Base-by-base conservation (phyloP, 2,113 vertebrate genomes). In the Misgurnus anguillicaudatus region DNA sequence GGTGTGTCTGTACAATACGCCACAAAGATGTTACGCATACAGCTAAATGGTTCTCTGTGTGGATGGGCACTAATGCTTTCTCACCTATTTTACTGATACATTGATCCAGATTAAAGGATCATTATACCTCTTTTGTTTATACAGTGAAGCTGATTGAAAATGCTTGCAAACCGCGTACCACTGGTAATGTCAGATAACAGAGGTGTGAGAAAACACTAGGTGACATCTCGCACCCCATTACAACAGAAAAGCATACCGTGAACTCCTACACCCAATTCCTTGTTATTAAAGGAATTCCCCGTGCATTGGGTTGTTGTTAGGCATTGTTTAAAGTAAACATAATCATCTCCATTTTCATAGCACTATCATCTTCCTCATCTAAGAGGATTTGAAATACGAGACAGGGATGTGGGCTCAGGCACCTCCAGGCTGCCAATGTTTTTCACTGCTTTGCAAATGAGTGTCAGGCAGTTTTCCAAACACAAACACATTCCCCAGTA, bases 251-350 rank as follows among this genome's bases (percentile, higher is more conserved):
- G 64, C 73, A 61, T 80, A 77, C 11, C 77, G 41, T 51, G 39
- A 0, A 66, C 10, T 68, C 63, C 39, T 83, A 78, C 47, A 66
- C 79, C 67, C 79, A 80, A 77, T 82, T 84, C 82, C 80, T 88
- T 79, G 85, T 78, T 62, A 80, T 80, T 36, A 85, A 72, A 84
- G 86, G 82, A 87, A 88, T 86, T 86, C 78, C 83, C 82, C 31
- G 53, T 57, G 51, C 70, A 70, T 4, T 39, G 55, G 78, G 66
- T 58, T 47, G 51, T 77, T 74, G 85, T 88, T 87, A 80, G 80
- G 79, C 75, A 86, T 86, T 75, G 86, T 89, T 88, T 86, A 82
- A 79, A 80, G 88, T 87, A 89, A 88, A 90, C 86, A 88, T 51
- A 75, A 83, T 79, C 78, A 77, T 75, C 80, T 80, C 78, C 57